Percentiles rank a stretch among this genome's conserved stretches.
Evolutionary conservation across 2,113 vertebrate species (phyloP).

Genomic region (Bujurquina vittata): DNA sequence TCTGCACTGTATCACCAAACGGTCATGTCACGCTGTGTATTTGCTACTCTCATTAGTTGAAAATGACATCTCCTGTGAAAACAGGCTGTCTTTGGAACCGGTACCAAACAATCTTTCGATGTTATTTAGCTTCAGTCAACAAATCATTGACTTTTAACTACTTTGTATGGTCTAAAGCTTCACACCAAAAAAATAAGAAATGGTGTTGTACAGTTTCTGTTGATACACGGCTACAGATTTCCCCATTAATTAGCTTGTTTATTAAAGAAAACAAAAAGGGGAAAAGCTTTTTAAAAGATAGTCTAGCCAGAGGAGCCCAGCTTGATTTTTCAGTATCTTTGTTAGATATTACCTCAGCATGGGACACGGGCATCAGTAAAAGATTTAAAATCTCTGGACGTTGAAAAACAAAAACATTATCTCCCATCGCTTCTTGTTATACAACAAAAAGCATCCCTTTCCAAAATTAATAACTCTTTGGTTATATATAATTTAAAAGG

Average conservation of each 20-base stretch:
- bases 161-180: background rate
- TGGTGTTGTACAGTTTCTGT: background rate
- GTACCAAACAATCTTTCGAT: background rate
- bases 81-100: background rate
- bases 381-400: background rate
- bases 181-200: too few relatives aligned
- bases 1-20: background rate
- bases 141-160: background rate
- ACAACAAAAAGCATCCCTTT: background rate
- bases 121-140: background rate
- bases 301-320: background rate
- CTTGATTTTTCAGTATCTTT: background rate
- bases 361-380: too few relatives aligned
- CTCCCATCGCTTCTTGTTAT: background rate
- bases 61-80: background rate
- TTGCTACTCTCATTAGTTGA: background rate
- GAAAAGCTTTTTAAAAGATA: background rate
- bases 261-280: background rate
- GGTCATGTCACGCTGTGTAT: background rate
- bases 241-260: background rate
- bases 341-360: background rate
- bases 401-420: background rate
- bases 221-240: background rate
- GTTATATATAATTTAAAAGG: too few relatives aligned
- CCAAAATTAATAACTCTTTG: background rate